These are phyloP conservation scores for Acanthiza pusilla DNA, from an alignment of 2,797 vertebrate genomes.

Conservation along the genomic window DNA sequence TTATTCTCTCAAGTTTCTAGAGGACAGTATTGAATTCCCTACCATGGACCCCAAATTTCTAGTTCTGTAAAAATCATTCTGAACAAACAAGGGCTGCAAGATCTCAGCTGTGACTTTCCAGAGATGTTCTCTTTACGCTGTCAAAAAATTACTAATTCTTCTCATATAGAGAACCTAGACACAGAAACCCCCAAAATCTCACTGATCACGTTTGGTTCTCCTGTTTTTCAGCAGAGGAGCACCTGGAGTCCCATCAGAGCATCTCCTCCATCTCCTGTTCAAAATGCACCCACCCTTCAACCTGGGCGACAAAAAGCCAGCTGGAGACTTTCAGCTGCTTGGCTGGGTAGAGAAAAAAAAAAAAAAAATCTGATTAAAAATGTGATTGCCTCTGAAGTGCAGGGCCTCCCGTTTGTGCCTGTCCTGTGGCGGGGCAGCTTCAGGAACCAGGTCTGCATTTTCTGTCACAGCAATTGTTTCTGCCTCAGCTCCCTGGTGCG, in stretches of 20 bases:
- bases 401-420: neutral
- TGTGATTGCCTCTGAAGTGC: neutral
- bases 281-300: neutral
- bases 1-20: neutral
- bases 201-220: rapidly evolving
- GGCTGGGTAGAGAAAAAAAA: neutral
- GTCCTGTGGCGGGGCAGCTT: neutral
- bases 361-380: neutral
- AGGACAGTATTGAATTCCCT: neutral
- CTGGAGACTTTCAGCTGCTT: neutral
- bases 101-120: neutral
- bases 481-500: conserved; percentile 1
- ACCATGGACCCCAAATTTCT: neutral
- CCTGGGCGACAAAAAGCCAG: neutral
- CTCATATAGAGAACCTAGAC: neutral
- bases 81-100: neutral
- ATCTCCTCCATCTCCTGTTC: neutral
- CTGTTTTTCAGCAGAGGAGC: neutral
- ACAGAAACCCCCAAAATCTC: rapidly evolving
- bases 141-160: neutral
- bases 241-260: neutral
- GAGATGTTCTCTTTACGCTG: neutral
- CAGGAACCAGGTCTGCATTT: neutral
- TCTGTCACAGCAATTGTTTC: neutral
- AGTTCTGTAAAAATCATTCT: neutral